Conservation (phyloP, 2,113 vertebrate genomes). For the Callipepla californica region DNA sequence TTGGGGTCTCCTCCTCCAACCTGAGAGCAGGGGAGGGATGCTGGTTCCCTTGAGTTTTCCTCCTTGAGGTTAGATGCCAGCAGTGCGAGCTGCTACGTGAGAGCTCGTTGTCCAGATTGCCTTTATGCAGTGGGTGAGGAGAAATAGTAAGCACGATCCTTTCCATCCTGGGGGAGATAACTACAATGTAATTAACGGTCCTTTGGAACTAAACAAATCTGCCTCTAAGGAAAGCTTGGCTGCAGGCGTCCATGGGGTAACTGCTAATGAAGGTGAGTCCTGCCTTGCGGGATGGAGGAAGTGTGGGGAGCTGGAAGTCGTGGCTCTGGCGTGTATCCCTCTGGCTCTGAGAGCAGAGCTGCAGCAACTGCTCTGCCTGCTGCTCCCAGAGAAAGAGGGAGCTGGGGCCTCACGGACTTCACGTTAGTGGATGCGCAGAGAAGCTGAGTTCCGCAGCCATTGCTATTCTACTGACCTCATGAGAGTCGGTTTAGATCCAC, state of each 20-base stretch:
- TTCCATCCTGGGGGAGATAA: neutral
- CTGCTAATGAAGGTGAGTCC: neutral
- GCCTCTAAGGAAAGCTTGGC: neutral
- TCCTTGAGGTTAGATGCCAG: neutral
- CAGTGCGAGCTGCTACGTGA: neutral
- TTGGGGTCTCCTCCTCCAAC: neutral
- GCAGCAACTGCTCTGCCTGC: rapidly evolving
- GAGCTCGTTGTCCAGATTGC: rapidly evolving
- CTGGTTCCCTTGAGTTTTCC: rapidly evolving
- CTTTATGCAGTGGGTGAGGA: neutral
- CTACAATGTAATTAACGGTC: neutral
- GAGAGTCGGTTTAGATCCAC: slow-evolving; percentile 38
- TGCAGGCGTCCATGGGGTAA: rapidly evolving
- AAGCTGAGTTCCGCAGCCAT: neutral
- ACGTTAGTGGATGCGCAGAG: neutral
- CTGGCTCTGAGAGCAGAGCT: neutral
- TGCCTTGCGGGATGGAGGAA: rapidly evolving
- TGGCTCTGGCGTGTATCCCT: neutral
- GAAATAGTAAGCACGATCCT: neutral
- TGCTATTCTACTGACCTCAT: slow-evolving; percentile 39
- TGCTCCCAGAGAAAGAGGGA: neutral
- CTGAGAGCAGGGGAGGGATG: neutral
- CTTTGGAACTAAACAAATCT: rapidly evolving
- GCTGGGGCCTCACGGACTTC: neutral
- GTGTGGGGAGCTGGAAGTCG: neutral